phyloP scores from a whole-genome alignment of 2,113 vertebrate genomes.

The Boleophthalmus pectinirostris region DNA sequence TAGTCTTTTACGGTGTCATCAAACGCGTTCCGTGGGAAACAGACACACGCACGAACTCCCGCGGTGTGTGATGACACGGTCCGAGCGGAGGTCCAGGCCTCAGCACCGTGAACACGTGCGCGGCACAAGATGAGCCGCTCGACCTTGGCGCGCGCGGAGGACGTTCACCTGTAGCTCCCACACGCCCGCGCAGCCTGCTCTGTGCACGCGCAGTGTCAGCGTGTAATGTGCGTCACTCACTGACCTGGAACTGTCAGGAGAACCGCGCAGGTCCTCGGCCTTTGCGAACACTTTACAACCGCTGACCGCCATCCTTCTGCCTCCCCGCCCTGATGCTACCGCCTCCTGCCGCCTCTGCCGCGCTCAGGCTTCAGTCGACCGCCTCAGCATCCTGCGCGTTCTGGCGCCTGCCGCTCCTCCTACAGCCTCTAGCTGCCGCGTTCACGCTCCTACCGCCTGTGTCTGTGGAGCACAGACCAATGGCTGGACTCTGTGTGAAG shows the following conservation, averaged over 20 bases:
- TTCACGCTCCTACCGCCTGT: not conserved
- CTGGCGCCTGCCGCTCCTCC: too few species aligned
- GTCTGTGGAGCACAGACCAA: not conserved
- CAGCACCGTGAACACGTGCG: not conserved
- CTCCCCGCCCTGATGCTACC: not conserved
- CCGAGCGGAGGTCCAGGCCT: too few species aligned
- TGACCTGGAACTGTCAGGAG: not conserved
- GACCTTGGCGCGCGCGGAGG: constrained; percentile 4
- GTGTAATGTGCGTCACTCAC: not conserved
- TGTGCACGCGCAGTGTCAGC: not conserved
- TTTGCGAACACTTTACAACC: not conserved
- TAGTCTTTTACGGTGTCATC: too few species aligned
- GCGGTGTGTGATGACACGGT: too few species aligned
- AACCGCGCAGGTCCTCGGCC: not conserved
- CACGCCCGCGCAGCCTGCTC: not conserved
- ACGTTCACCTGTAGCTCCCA: not conserved
- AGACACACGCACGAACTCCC: too few species aligned
- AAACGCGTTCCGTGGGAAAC: too few species aligned
- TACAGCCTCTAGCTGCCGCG: not conserved
- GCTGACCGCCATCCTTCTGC: constrained; percentile 27
- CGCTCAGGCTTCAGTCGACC: not conserved
- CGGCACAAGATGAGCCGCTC: not conserved
- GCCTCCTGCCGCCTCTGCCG: constrained; percentile 17
- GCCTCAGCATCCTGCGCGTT: not conserved
- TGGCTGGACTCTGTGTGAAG: too few species aligned